phyloP scores from a whole-genome alignment of 2,888 invertebrate genomes.

The Tiphia femorata region DNA sequence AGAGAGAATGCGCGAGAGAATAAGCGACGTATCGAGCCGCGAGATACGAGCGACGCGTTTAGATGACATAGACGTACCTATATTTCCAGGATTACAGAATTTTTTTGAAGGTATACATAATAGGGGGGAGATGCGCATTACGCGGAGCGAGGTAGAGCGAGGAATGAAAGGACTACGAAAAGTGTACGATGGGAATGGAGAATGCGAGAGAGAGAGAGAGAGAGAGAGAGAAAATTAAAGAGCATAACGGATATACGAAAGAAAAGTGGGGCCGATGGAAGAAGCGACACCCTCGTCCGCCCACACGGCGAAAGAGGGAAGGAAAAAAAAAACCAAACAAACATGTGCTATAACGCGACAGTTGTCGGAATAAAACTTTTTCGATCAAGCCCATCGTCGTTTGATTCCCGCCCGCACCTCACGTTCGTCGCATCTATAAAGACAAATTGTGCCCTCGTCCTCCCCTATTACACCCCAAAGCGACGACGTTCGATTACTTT shows the following conservation, averaged over 20 bases:
- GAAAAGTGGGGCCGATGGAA: neutral
- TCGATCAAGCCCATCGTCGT: slow-evolving; percentile 45
- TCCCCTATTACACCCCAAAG: no score
- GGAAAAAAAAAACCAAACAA: no score
- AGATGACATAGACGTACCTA: slow-evolving; percentile 49
- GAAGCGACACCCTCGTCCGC: slow-evolving; percentile 12
- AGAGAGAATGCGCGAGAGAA: slow-evolving; percentile 16
- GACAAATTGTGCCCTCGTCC: neutral
- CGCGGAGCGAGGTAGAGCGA: slow-evolving; percentile 7
- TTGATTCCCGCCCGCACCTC: slow-evolving; percentile 31
- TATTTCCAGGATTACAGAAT: slow-evolving; percentile 50
- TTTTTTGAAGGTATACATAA: slow-evolving; percentile 49
- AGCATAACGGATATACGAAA: slow-evolving; percentile 4
- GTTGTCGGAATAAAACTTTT: slow-evolving; percentile 58
- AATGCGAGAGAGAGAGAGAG: no score
- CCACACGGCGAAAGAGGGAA: slow-evolving; percentile 33
- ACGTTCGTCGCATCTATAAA: slow-evolving; percentile 7
- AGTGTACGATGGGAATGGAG: slow-evolving; percentile 17
- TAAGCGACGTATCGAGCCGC: slow-evolving; percentile 16
- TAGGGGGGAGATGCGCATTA: slow-evolving; percentile 17
- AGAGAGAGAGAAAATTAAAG: slow-evolving; percentile 12
- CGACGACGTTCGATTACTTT: no score
- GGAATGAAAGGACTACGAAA: slow-evolving; percentile 7
- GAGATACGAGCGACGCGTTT: slow-evolving; percentile 34
- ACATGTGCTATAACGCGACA: slow-evolving; percentile 54